A percentile compares a stretch with the other conserved stretches of the same genome.
phyloP scores from a whole-genome alignment of 2,113 vertebrate species.

The Saiga tatarica region DNA sequence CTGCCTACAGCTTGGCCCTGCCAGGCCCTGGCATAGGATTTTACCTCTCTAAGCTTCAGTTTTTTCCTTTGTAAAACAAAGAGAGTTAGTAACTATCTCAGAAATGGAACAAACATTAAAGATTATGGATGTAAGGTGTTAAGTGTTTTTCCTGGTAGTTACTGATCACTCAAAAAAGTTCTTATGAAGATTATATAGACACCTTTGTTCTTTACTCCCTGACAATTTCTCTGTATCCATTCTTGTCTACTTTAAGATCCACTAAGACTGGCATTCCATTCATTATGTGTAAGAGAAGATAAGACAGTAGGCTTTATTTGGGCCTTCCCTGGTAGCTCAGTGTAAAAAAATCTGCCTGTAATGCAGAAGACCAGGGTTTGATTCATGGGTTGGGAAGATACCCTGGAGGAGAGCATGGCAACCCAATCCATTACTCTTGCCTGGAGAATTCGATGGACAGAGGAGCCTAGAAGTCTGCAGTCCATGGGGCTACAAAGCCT shows the following conservation, averaged over 20 bases:
- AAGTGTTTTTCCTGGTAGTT: background rate
- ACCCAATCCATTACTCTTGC: background rate
- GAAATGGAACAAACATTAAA: background rate
- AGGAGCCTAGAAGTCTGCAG: background rate
- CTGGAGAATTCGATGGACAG: rapidly evolving
- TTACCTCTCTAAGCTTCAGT: background rate
- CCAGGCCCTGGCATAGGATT: background rate
- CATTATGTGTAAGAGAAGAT: background rate
- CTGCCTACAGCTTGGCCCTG: background rate
- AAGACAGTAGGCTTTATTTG: background rate
- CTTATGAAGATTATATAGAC: background rate
- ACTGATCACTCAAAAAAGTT: background rate
- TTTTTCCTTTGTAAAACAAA: background rate
- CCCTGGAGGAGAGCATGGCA: background rate
- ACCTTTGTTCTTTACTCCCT: background rate
- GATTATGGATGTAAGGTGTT: background rate
- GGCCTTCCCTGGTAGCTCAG: background rate
- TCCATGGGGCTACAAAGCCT: background rate
- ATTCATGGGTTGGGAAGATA: background rate
- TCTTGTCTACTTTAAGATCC: background rate
- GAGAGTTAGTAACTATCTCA: background rate
- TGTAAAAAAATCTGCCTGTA: background rate
- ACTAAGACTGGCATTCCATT: background rate
- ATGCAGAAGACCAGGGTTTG: background rate
- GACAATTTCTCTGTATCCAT: background rate